Evolutionary conservation across 2,113 vertebrate genomes (phyloP).

Genomic region (Crotalus helleri): DNA sequence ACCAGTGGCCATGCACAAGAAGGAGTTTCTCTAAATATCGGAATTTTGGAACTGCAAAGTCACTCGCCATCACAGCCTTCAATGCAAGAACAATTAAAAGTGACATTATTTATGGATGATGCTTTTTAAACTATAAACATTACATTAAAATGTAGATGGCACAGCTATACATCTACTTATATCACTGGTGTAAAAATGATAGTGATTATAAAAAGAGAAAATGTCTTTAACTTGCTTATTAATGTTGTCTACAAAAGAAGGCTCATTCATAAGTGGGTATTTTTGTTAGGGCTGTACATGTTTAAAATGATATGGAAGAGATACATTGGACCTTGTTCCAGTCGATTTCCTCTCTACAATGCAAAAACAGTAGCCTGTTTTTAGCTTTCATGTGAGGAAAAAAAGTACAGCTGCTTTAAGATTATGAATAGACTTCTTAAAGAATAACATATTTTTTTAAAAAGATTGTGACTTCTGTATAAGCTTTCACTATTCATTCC

Average conservation of each 20-base stretch:
- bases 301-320: neutral
- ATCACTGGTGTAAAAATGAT: neutral
- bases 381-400: neutral
- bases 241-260: neutral
- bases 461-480: neutral
- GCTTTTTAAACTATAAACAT: constrained; percentile 6
- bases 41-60: constrained; percentile 92
- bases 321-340: neutral
- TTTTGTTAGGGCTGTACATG: neutral
- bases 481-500: neutral
- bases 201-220: neutral
- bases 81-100: constrained; percentile 38
- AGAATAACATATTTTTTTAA: neutral
- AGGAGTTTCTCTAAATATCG: constrained; percentile 90
- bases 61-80: constrained; percentile 97
- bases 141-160: neutral
- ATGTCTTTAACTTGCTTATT: neutral
- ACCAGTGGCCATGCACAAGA: constrained; percentile 96
- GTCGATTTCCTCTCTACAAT: neutral
- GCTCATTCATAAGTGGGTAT: neutral
- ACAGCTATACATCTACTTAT: neutral
- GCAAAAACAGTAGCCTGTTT: neutral
- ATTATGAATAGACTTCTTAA: neutral
- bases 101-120: neutral
- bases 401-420: neutral